Conservation (phyloP, 2,888 invertebrate genomes). For the Melanotus villosus region DNA sequence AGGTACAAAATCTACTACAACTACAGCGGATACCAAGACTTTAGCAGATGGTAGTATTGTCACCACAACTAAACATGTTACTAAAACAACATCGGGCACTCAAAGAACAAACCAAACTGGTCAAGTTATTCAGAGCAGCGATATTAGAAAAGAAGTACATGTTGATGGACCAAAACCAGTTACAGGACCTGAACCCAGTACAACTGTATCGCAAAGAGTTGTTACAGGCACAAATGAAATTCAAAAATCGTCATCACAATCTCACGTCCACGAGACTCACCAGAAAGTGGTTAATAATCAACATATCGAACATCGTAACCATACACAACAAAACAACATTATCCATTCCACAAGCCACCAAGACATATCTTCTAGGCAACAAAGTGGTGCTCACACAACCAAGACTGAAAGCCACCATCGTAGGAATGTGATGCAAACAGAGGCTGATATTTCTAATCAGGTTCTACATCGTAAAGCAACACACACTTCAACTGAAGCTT, state of each 20-base stretch:
- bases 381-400: constrained; percentile 35
- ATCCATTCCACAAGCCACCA: constrained; percentile 53
- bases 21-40: constrained; percentile 66
- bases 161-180: constrained; percentile 10
- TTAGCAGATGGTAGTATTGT: constrained; percentile 71
- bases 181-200: constrained; percentile 58
- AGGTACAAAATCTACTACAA: constrained; percentile 54
- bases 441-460: constrained; percentile 82
- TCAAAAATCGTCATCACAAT: constrained; percentile 64
- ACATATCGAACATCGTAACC: constrained; percentile 37
- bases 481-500: constrained; percentile 78
- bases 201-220: constrained; percentile 36
- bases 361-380: constrained; percentile 47
- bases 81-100: constrained; percentile 62
- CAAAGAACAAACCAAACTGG: constrained; percentile 48
- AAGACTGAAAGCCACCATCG: constrained; percentile 72
- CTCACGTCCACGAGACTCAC: constrained; percentile 59
- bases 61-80: constrained; percentile 70
- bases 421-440: constrained; percentile 81
- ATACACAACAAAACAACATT: constrained; percentile 51
- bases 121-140: constrained; percentile 12
- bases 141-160: constrained; percentile 14
- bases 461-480: constrained; percentile 84
- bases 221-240: constrained; percentile 56
- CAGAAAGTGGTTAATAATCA: constrained; percentile 47